Percentiles rank a stretch among this genome's conserved stretches.
Evolutionary conservation across 2,888 invertebrate genomes (phyloP).

Genomic region (Autographa gamma): DNA sequence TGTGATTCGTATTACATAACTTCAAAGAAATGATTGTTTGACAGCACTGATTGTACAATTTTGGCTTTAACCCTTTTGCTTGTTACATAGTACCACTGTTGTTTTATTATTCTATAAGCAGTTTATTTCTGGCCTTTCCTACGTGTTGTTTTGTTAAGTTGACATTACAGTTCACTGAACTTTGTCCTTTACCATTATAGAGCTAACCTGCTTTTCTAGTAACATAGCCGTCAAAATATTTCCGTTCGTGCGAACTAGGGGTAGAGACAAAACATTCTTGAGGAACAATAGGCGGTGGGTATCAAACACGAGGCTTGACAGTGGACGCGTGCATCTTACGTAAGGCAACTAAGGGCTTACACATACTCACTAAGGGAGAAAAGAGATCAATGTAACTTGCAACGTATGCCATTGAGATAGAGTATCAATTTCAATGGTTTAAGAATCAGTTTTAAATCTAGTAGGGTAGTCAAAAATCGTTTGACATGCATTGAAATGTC

Average conservation of each 20-base stretch:
- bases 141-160: background rate
- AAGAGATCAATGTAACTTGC: background rate
- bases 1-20: too few species aligned
- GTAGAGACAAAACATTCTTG: conserved; percentile 31
- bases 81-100: too few species aligned
- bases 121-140: too few species aligned
- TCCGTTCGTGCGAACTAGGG: conserved; percentile 14
- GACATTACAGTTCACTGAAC: background rate
- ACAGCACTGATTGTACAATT: too few species aligned
- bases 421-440: background rate
- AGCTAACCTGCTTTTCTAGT: conserved; percentile 8
- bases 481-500: too few species aligned
- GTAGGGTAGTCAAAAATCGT: background rate
- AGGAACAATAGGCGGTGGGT: conserved; percentile 35
- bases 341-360: background rate
- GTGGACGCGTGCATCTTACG: conserved; percentile 1
- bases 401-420: background rate
- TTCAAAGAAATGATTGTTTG: too few species aligned
- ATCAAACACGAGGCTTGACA: conserved; percentile 8
- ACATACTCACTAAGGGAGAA: background rate
- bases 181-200: background rate
- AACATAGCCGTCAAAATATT: conserved; percentile 34
- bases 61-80: too few species aligned
- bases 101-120: too few species aligned
- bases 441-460: background rate